Base-by-base conservation (phyloP, 2,888 invertebrate genomes). In the Choristoneura rosaceana region DNA sequence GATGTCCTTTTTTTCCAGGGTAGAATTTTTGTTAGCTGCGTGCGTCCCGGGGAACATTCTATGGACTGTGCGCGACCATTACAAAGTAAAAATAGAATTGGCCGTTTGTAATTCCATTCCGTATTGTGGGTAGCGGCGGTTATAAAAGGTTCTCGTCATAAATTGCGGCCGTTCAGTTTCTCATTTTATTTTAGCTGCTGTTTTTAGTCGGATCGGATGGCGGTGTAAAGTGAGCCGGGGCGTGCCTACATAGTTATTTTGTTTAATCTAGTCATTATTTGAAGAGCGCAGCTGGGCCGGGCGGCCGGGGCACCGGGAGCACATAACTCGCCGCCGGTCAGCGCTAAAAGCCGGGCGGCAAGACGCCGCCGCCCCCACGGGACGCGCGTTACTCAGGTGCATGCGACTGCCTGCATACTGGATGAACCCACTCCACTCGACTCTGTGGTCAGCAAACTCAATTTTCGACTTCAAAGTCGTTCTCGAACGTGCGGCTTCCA, bases 1-100 rank as follows among this genome's bases (percentile, higher is more conserved):
- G 89, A 90, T 85, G 91, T 91, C 90, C 92, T 91, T 93, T 93
- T 91, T 92, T 91, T 86, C 84, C 86, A 82, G 82, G 80, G 82
- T 79, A 90, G 91, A 91, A 91, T 92, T 92, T 92, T 90, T 88
- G 90, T 85, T 84, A 81, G 85, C 84, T 80, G 81, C 84, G 83
- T 81, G 78, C 83, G 82, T 77, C 81, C 83, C 85, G 85, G 55
- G 84, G 84, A 85, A 82, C 91, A 89, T 90, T 93, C 92, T 93
- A 92, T 92, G 91, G 92, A 92, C 88, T 90, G 86, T 79, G 82
- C 84, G 89, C 85, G 91, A 92, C 93, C 92, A 93, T 93, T 93
- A 92, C 93, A 90, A 91, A 92, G 92, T 92, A 91, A 92, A 91
- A 92, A 91, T 92, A 91, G 92, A 91, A 92, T 89, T 87, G 89